Evolutionary conservation across 2,113 vertebrate species (phyloP), one percentile per base, ranked within the genome.

Genomic region (Ptilorrhoa leucosticta): DNA sequence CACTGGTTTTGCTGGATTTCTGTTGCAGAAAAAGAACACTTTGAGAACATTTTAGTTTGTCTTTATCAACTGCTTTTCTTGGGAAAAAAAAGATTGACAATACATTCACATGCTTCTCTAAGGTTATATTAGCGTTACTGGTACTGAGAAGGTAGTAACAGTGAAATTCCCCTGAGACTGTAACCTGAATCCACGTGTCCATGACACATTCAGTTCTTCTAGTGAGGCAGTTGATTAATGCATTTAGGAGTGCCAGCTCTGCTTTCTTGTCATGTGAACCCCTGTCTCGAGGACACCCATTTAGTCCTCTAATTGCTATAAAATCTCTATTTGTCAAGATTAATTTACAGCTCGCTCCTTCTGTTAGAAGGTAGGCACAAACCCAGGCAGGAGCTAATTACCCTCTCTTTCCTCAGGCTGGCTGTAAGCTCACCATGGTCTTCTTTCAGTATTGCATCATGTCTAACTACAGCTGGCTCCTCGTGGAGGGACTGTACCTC

Each of bases 391-490:
- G 28, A 77, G 45, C 56, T 95, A 94, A 96, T 87, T 86, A 89
- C 71, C 26, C 28, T 97, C 58, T 98, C 90, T 97, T 83, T 97
- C 90, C 89, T 53, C 97, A 99, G 99, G 98, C 94, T 88, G 98
- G 97, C 15, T 99, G 99, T 83, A 99, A 99, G 96, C 97, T 98
- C n/a, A 98, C 98, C 80, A 97, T 99, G 98, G 96, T 99, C 94
- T 98, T 99, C 92, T 99, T 99, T 93, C 99, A 99, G 96, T 99
- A 99, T 95, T 99, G 98, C 97, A 99, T 99, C 96, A 95, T 99
- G 98, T 98, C 98, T 35, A 99, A 99, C 97, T 99, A 99, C 93
- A 98, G 98, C 97, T 99, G 99, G 99, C 97, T 99, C 93, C 98
- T 99, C 10, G 98, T 98, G 60, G 99, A 99, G 95, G 99, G 99